phyloP scores from a whole-genome alignment of 2,888 invertebrate species.

The Hemithea aestivaria region DNA sequence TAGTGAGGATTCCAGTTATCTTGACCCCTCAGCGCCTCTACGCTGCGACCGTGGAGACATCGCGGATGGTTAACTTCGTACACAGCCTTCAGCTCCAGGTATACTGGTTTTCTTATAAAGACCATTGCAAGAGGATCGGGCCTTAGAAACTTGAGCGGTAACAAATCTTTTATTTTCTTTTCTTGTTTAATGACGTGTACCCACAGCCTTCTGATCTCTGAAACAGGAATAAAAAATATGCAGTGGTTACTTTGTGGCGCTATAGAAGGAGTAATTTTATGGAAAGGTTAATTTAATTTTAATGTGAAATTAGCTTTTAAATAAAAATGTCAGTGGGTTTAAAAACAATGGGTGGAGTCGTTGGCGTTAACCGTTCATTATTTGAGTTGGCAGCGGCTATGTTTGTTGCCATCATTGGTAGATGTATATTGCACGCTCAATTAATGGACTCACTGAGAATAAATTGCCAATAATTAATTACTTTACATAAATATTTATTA shows the following conservation, averaged over 20 bases:
- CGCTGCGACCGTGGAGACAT: slow-evolving; percentile 10
- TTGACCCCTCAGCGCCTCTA: slow-evolving; percentile 25
- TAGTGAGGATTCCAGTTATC: slow-evolving; percentile 30
- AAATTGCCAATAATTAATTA: neutral
- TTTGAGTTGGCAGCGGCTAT: slow-evolving; percentile 38
- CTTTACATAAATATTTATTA: too few species aligned
- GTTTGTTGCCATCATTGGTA: slow-evolving; percentile 39
- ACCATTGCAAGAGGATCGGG: slow-evolving; percentile 35
- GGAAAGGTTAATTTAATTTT: slow-evolving; percentile 18
- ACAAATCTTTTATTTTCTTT: slow-evolving; percentile 46
- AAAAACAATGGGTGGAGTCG: slow-evolving; percentile 40
- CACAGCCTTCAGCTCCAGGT: slow-evolving; percentile 24
- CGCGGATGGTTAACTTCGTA: slow-evolving; percentile 27
- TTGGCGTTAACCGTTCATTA: slow-evolving; percentile 54
- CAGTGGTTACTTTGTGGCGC: slow-evolving; percentile 17
- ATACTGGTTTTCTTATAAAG: slow-evolving; percentile 31
- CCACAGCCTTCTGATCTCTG: slow-evolving; percentile 28
- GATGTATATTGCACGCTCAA: neutral
- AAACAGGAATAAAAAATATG: slow-evolving; percentile 23
- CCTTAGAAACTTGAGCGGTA: slow-evolving; percentile 37
- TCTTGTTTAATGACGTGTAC: slow-evolving; percentile 39
- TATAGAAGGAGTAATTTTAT: slow-evolving; percentile 17
- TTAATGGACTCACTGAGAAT: neutral
- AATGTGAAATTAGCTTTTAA: slow-evolving; percentile 33
- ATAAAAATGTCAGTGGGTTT: slow-evolving; percentile 40